Evolutionary conservation across 2,113 vertebrate genomes (phyloP).

Genomic region (Buteo buteo): DNA sequence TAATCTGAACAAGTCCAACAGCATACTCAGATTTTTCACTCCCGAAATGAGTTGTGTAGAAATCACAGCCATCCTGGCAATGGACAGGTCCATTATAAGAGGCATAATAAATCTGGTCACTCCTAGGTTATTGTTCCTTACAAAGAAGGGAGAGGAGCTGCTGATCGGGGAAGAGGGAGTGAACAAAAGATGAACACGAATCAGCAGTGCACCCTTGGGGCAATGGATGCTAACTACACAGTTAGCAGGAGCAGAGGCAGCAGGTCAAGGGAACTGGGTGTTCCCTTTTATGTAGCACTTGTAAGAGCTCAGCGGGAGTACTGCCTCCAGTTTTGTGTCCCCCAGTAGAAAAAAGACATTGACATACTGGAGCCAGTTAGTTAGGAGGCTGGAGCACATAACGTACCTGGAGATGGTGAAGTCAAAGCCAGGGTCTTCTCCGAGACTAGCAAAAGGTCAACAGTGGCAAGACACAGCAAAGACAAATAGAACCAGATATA

Average conservation of each 20-base stretch:
- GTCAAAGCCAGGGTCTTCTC: neutral
- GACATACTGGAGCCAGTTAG: neutral
- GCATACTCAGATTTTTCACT: neutral
- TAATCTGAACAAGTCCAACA: neutral
- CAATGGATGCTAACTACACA: neutral
- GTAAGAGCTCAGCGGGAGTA: no score
- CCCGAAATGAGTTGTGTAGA: neutral
- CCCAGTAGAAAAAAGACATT: rapidly evolving
- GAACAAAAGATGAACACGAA: neutral
- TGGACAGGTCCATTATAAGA: neutral
- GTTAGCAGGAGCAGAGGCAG: neutral
- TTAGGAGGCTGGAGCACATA: neutral
- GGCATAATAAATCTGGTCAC: rapidly evolving
- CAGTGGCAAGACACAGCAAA: neutral
- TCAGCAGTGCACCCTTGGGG: conserved; percentile 59
- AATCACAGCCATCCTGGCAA: neutral
- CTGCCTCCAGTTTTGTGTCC: neutral
- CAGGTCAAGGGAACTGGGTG: neutral
- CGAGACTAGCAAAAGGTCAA: rapidly evolving
- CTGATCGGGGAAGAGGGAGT: neutral
- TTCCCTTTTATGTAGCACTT: neutral
- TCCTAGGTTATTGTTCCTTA: neutral
- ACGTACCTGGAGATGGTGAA: rapidly evolving
- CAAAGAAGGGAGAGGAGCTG: neutral
- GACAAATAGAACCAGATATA: neutral